These are phyloP conservation scores for Eidolon helvum DNA, from an alignment of 2,113 vertebrate species.

Conservation along the genomic window DNA sequence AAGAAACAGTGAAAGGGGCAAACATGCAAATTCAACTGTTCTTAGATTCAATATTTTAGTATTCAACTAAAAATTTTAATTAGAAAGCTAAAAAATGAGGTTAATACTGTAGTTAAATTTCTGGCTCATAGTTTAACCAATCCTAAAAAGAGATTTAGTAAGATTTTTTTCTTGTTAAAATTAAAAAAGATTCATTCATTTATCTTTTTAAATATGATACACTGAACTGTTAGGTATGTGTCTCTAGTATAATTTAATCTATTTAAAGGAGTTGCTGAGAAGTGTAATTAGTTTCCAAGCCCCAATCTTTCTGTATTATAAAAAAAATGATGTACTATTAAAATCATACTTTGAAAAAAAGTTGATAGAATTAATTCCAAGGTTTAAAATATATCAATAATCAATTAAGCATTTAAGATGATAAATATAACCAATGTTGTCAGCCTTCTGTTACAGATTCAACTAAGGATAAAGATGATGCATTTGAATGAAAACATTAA, in stretches of 20 bases:
- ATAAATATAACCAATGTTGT: background rate
- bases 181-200: background rate
- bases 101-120: constrained; percentile 1
- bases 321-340: constrained; percentile 39
- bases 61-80: constrained; percentile 60
- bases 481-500: constrained; percentile 15
- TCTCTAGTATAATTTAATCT: constrained; percentile 31
- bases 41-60: constrained; percentile 29
- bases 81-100: constrained; percentile 37
- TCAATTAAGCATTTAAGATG: constrained; percentile 38
- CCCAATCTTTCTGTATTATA: background rate
- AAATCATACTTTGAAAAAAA: constrained; percentile 11
- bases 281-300: constrained; percentile 16
- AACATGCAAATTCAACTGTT: constrained; percentile 54
- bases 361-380: constrained; percentile 32
- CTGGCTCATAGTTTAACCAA: background rate
- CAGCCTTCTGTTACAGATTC: constrained; percentile 25
- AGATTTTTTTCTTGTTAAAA: background rate
- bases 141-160: background rate
- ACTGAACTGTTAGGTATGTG: background rate
- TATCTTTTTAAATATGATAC: constrained; percentile 32
- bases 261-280: constrained; percentile 39
- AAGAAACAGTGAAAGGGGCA: constrained; percentile 70
- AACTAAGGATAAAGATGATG: constrained; percentile 26
- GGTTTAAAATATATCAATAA: constrained; percentile 25